Evolutionary conservation across 2,888 invertebrate genomes (phyloP).

Genomic region (Oxytorus armatus): DNA sequence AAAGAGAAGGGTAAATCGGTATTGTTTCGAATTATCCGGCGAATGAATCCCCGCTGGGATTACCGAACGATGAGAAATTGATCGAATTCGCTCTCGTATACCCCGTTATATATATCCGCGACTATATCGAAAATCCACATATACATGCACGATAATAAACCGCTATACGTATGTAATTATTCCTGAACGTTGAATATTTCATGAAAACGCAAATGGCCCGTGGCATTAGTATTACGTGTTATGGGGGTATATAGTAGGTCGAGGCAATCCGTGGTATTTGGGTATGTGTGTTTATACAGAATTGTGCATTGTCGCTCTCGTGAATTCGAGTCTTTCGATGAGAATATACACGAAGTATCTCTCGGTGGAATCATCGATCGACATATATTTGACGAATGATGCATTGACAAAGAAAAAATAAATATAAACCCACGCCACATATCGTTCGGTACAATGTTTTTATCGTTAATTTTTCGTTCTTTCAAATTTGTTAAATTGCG

Average conservation of each 20-base stretch:
- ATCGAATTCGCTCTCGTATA: conserved; percentile 31
- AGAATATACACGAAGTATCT: conserved; percentile 5
- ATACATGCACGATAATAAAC: conserved; percentile 25
- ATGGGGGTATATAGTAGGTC: conserved; percentile 13
- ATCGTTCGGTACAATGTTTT: background rate
- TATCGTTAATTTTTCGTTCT: conserved; percentile 3
- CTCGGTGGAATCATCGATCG: background rate
- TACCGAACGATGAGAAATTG: conserved; percentile 46
- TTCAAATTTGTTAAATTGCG: conserved; percentile 12
- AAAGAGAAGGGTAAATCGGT: conserved; percentile 14
- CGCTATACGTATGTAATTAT: conserved; percentile 43
- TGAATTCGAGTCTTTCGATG: conserved; percentile 15
- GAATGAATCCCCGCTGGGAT: conserved; percentile 19
- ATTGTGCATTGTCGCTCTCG: conserved; percentile 27
- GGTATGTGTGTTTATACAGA: conserved; percentile 25
- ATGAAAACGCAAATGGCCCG: conserved; percentile 66
- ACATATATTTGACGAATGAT: background rate
- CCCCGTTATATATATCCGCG: background rate
- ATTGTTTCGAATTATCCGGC: conserved; percentile 29
- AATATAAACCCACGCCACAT: background rate
- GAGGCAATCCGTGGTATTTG: conserved; percentile 41
- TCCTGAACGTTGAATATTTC: conserved; percentile 65
- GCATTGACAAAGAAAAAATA: background rate
- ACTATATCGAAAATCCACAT: conserved; percentile 26
- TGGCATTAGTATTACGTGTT: conserved; percentile 62